phyloP scores from a whole-genome alignment of 1,140 invertebrate genomes.

The Drosophila nigromelanica region DNA sequence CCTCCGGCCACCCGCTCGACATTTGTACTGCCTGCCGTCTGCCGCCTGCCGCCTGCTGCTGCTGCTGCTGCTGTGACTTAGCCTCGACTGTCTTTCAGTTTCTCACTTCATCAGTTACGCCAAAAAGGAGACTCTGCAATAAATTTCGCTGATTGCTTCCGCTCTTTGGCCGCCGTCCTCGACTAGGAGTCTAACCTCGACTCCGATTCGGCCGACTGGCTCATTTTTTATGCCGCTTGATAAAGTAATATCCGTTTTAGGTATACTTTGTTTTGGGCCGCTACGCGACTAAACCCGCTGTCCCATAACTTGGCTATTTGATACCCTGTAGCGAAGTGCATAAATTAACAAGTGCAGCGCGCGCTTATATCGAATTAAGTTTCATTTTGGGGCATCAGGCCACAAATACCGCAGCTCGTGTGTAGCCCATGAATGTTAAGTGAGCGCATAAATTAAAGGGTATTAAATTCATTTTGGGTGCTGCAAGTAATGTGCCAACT shows the following conservation, averaged over 20 bases:
- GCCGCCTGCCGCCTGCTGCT: too few relatives aligned
- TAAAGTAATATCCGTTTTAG: slow-evolving; percentile 82
- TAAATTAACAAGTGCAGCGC: slow-evolving; percentile 20
- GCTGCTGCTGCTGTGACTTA: slow-evolving; percentile 41
- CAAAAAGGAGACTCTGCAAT: slow-evolving; percentile 81
- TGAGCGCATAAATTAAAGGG: slow-evolving; percentile 51
- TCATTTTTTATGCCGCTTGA: slow-evolving; percentile 82
- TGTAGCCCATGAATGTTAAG: slow-evolving; percentile 37
- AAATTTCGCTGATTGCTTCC: slow-evolving; percentile 82
- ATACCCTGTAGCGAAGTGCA: slow-evolving; percentile 44
- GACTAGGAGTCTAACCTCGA: slow-evolving; percentile 49
- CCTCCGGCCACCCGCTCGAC: slow-evolving; percentile 1
- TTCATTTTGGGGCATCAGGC: neutral
- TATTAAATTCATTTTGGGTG: slow-evolving; percentile 57
- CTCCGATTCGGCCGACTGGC: slow-evolving; percentile 42
- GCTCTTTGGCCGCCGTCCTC: slow-evolving; percentile 11
- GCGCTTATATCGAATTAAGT: slow-evolving; percentile 35
- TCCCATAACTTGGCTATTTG: slow-evolving; percentile 6
- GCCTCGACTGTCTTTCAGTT: slow-evolving; percentile 80
- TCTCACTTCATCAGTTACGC: slow-evolving; percentile 82
- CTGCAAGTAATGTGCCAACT: slow-evolving; percentile 77
- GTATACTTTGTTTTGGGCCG: slow-evolving; percentile 60
- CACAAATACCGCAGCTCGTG: neutral
- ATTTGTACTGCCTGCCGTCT: too few relatives aligned
- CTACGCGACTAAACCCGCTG: neutral